Base-by-base conservation (phyloP, 2,888 invertebrate genomes). In the Phymatocera aterrima region DNA sequence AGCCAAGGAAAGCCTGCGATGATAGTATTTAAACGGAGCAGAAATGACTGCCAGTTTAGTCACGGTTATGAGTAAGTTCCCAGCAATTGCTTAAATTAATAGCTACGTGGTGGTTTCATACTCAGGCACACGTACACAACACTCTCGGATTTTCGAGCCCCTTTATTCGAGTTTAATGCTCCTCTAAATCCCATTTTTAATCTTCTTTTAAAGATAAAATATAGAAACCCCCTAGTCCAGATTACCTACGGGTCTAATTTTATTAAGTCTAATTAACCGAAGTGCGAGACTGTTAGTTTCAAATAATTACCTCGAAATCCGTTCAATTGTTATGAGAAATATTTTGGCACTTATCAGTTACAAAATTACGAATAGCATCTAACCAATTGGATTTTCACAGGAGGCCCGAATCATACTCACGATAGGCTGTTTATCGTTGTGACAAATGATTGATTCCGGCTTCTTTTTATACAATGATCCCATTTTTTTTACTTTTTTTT, bases 81-180 rank as follows among this genome's bases (percentile, higher is more conserved):
- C 37, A 40, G 70, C 64, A 21, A 78, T 78, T 78, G 51, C 48
- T 54, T 34, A 78, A 70, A 78, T 78, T 78, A 70, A 78, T 78
- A 70, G 57, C 34, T 2, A 65, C 48, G 72, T 48, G 72, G 68
- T 37, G 34, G 37, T 3, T 51, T 51, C 51, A 5, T 5, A 0
- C n/a, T 1, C n/a, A 10, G 4, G 5, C 8, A 10, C 18, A 51
- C 51, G 15, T 51, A 40, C 21, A 40, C 46, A 68, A 21, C 68
- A 68, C 72, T 72, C 12, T 31, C 48, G 43, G 51, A 72, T 72
- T 51, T 72, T 72, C 72, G 31, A 18, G 18, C 51, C 72, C n/a
- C 60, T 75, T 75, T 75, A 75, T 75, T 75, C 24, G 8, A 57
- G 57, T 75, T 60, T 75, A 60, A 75, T 75, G 57, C 75, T 75